Evolutionary conservation across 2,888 invertebrate species (phyloP).

Genomic region (Agriopis aurantiaria): DNA sequence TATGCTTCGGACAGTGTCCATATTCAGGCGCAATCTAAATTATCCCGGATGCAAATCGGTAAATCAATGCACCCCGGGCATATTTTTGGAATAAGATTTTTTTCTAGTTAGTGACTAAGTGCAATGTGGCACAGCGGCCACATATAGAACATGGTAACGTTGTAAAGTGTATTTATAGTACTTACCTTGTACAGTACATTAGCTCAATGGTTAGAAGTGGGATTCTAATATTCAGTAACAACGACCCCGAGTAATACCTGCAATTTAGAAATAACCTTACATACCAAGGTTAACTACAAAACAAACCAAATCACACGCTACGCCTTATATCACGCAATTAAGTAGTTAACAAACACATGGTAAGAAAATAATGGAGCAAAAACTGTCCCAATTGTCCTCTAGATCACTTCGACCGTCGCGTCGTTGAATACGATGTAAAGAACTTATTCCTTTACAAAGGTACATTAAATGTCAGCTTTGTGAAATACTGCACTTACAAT

Average conservation of each 20-base stretch:
- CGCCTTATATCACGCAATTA: constrained; percentile 4
- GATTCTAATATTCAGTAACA: not conserved
- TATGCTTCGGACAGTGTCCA: too few relatives aligned
- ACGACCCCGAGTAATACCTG: not conserved
- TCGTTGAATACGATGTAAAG: not conserved
- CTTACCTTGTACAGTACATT: not conserved
- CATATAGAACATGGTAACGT: too few relatives aligned
- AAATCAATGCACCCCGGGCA: too few relatives aligned
- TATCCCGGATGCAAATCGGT: too few relatives aligned
- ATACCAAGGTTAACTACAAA: constrained; percentile 8
- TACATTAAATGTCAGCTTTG: constrained; percentile 11
- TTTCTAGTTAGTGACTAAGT: too few relatives aligned
- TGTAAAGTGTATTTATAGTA: too few relatives aligned
- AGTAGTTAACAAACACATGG: not conserved
- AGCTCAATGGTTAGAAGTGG: not conserved
- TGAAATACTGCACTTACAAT: constrained; percentile 11
- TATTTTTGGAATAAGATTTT: too few relatives aligned
- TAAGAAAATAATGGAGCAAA: constrained; percentile 4
- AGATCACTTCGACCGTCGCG: constrained; percentile 5
- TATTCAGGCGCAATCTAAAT: too few relatives aligned
- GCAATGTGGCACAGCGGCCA: too few relatives aligned
- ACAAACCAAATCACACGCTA: constrained; percentile 12
- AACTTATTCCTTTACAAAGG: constrained; percentile 15
- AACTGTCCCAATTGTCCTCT: not conserved
- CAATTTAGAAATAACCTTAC: constrained; percentile 13